A percentile compares a stretch with the other conserved stretches of the same genome.
Evolutionary conservation across 2,113 vertebrate species (phyloP).

Genomic region (Scomber scombrus): DNA sequence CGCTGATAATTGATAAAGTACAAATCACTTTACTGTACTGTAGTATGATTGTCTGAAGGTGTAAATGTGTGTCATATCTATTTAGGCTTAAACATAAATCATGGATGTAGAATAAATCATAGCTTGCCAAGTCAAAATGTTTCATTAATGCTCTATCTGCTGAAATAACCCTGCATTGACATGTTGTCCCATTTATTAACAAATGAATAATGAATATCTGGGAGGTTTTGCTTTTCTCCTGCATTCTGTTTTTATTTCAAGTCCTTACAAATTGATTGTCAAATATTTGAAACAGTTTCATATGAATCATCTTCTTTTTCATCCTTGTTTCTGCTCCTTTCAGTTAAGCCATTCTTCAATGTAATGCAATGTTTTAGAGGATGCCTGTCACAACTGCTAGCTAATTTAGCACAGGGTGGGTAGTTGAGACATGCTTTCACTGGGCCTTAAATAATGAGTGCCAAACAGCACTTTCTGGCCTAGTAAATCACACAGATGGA

Average conservation of each 20-base stretch:
- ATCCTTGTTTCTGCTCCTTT: background rate
- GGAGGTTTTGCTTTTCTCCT: no score
- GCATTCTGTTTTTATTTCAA: no score
- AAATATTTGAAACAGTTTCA: no score
- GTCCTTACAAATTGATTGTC: no score
- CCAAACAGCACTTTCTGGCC: constrained; percentile 13
- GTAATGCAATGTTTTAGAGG: background rate
- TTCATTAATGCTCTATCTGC: background rate
- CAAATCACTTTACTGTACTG: background rate
- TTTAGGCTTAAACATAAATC: background rate
- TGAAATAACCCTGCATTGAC: background rate
- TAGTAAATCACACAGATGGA: constrained; percentile 19
- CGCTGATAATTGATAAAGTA: background rate
- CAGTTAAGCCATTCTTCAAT: background rate
- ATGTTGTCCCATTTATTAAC: background rate
- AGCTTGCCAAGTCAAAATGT: background rate
- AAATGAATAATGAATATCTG: background rate
- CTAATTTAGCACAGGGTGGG: background rate
- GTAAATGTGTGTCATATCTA: background rate
- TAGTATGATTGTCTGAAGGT: background rate
- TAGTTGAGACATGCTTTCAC: background rate
- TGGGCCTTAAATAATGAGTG: constrained; percentile 17
- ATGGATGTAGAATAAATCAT: background rate
- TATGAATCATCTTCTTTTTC: background rate
- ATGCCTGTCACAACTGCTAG: background rate